Evolutionary conservation across 2,888 invertebrate genomes (phyloP).

Genomic region (Asteroscopus sphinx): DNA sequence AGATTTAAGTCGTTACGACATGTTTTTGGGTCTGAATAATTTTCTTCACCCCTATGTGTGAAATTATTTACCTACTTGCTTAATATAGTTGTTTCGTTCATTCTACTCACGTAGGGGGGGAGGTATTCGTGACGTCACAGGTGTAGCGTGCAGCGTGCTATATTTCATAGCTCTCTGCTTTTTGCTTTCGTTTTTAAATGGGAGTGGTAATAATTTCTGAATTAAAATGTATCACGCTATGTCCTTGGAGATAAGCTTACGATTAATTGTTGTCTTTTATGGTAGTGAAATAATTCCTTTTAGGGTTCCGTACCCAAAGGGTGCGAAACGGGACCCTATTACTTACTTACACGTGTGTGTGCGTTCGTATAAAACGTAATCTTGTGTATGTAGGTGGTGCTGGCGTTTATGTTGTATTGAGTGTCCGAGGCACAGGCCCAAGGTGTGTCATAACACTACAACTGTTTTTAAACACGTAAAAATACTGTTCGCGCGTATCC

Average conservation of each 20-base stretch:
- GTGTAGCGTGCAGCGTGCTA: slow-evolving; percentile 46
- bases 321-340: too few relatives aligned
- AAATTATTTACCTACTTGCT: slow-evolving; percentile 83
- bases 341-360: too few relatives aligned
- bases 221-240: slow-evolving; percentile 42
- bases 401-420: too few relatives aligned
- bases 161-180: slow-evolving; percentile 37
- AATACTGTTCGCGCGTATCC: too few relatives aligned
- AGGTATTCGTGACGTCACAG: slow-evolving; percentile 61
- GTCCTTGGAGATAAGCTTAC: slow-evolving; percentile 32
- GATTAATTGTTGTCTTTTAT: slow-evolving; percentile 30
- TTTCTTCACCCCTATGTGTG: slow-evolving; percentile 39
- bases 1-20: slow-evolving; percentile 64
- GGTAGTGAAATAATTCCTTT: not conserved
- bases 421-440: too few relatives aligned
- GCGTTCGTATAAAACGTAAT: too few relatives aligned
- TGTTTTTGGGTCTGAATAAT: slow-evolving; percentile 59
- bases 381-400: too few relatives aligned
- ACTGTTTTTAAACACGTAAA: too few relatives aligned
- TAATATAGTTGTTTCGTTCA: slow-evolving; percentile 68
- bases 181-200: slow-evolving; percentile 39
- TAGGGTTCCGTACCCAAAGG: too few relatives aligned
- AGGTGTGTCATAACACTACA: too few relatives aligned
- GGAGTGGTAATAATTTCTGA: slow-evolving; percentile 36
- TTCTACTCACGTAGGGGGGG: slow-evolving; percentile 69